Evolutionary conservation across 2,113 vertebrate genomes (phyloP).

Genomic region (Mormyrus lacerda): DNA sequence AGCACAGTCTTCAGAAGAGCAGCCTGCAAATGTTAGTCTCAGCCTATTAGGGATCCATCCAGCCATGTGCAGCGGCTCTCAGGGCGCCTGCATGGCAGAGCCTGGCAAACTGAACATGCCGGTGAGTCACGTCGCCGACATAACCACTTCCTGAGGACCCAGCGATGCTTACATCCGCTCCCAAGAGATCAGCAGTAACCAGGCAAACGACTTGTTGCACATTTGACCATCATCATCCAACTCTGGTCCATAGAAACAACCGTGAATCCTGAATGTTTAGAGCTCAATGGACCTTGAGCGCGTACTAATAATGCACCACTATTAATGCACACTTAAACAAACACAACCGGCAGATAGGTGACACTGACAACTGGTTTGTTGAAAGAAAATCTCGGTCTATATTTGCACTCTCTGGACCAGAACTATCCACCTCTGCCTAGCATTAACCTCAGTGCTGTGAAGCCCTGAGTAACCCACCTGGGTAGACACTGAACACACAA

Average conservation of each 20-base stretch:
- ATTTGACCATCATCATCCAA: not conserved
- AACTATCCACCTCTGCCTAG: not conserved
- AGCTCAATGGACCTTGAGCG: not conserved
- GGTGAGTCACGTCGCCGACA: not conserved
- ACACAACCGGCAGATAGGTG: not conserved
- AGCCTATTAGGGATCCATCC: not conserved
- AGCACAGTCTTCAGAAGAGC: not conserved
- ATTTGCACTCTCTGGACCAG: not conserved
- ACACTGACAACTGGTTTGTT: not conserved
- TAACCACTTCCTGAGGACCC: not conserved
- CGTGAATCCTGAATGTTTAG: not conserved
- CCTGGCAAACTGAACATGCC: not conserved
- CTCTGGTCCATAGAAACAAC: not conserved
- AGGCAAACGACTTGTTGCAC: not conserved
- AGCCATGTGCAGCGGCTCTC: not conserved
- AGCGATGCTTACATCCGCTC: not conserved
- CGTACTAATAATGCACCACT: not conserved
- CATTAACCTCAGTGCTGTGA: not conserved
- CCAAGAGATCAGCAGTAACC: not conserved
- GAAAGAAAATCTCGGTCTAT: not conserved
- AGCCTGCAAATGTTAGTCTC: not conserved
- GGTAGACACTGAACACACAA: not conserved
- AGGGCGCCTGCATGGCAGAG: not conserved
- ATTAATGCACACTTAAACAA: not conserved
- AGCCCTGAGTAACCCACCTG: not conserved